Conservation (phyloP, 1,140 invertebrate genomes). For the Saccostrea echinata region DNA sequence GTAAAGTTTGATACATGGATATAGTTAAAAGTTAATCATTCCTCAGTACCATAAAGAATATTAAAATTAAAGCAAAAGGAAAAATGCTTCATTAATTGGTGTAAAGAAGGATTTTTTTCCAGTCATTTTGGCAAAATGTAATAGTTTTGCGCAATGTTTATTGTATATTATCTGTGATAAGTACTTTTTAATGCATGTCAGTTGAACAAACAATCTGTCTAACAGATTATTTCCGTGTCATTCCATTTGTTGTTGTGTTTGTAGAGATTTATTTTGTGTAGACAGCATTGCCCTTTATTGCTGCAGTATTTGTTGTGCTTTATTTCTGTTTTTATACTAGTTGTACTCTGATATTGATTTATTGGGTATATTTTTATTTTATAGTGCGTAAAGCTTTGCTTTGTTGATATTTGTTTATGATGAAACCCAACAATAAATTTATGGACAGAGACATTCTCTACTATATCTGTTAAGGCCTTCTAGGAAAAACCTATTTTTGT, state of each 20-base stretch:
- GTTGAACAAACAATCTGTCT: neutral
- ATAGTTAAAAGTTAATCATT: too few relatives aligned
- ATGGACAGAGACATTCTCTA: neutral
- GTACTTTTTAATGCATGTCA: neutral
- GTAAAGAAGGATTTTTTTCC: neutral
- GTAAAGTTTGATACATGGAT: too few relatives aligned
- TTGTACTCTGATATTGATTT: neutral
- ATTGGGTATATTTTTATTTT: neutral
- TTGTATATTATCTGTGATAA: neutral
- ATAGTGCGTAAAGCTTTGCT: neutral
- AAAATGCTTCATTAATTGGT: too few relatives aligned
- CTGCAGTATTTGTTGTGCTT: neutral
- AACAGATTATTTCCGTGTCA: neutral
- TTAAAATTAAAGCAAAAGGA: too few relatives aligned
- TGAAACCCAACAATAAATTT: neutral
- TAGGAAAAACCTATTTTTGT: too few relatives aligned
- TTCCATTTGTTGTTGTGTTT: neutral
- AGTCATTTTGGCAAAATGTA: neutral
- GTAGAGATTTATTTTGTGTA: conserved; percentile 15
- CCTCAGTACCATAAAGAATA: too few relatives aligned
- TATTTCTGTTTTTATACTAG: neutral
- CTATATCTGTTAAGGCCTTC: neutral
- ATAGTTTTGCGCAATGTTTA: neutral
- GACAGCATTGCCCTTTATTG: neutral
- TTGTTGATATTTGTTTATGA: neutral